Evolutionary conservation across 2,113 vertebrate species (phyloP), one percentile per base, ranked within the genome.

Genomic region (Anas platyrhynchos): DNA sequence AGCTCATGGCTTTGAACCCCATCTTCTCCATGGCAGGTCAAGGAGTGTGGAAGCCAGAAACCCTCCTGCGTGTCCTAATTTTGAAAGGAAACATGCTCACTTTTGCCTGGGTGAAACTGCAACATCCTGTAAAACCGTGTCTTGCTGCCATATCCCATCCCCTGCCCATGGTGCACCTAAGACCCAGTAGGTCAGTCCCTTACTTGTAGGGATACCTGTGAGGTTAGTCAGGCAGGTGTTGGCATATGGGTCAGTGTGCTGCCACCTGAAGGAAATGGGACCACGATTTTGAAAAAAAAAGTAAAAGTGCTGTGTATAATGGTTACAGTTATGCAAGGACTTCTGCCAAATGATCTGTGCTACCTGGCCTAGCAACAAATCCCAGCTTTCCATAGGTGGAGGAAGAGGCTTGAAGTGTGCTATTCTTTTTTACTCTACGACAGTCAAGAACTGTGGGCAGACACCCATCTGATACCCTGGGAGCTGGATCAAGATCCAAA

Each of bases 81-180:
- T 20, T 88, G 23, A n/a, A 62, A 91, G 67, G 44, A 62, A 26
- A 31, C 0, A 0, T 8, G 8, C 66, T 92, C 20, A n/a, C 6
- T 23, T 16, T 67, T 55, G 66, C 54, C 48, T 43, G 43, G 29
- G 9, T 90, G 54, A 54, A 85, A 36, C 1, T 10, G 7, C 0
- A 0, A 16, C 36, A 44, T 46, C 29, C 38, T 58, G 3, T 11
- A 79, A 41, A 67, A 34, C 5, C 0, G 0, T 14, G 6, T 48
- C 25, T 54, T 81, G 54, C 46, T 25, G 25, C 32, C 8, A 11
- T 71, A 41, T 7, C n/a, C 48, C 23, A 27, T 41, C 4, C 27
- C 8, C 38, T 80, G 63, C 22, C 63, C 77, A 1, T 21, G n/a
- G 9, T 69, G 34, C 29, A 56, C 43, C 41, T 41, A 41, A 44